These are phyloP conservation scores for Calyptommatus sinebrachiatus DNA, from an alignment of 2,113 vertebrate species.

Conservation along the genomic window DNA sequence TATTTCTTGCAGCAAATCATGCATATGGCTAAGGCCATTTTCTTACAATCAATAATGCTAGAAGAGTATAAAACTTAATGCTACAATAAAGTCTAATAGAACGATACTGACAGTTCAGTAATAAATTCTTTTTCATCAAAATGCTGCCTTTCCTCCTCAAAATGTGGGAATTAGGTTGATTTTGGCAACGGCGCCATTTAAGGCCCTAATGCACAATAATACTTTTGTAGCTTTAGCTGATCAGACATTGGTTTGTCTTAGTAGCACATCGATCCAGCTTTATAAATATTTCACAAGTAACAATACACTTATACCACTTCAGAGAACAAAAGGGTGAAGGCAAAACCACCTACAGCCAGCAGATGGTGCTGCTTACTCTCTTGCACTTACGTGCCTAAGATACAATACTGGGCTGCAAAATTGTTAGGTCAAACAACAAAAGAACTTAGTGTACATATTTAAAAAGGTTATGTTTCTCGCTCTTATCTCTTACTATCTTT, in stretches of 20 bases:
- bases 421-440: too few species aligned
- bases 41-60: background rate
- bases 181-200: background rate
- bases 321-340: background rate
- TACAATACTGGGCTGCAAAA: background rate
- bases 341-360: constrained; percentile 15
- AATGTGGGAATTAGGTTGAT: background rate
- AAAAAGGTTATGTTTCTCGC: too few species aligned
- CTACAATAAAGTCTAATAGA: background rate
- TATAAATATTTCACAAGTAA: background rate
- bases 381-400: background rate
- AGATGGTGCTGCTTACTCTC: constrained; percentile 53
- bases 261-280: too few species aligned
- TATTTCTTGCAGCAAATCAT: background rate
- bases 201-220: background rate
- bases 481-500: too few species aligned
- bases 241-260: background rate
- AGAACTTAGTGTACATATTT: too few species aligned
- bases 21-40: background rate
- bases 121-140: too few species aligned
- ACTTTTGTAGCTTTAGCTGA: background rate
- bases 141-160: too few species aligned
- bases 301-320: background rate
- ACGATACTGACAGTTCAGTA: background rate
- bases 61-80: background rate